Percentiles rank a stretch among this genome's conserved stretches.
phyloP scores from a whole-genome alignment of 1,140 invertebrate species.

The Mercenaria mercenaria region DNA sequence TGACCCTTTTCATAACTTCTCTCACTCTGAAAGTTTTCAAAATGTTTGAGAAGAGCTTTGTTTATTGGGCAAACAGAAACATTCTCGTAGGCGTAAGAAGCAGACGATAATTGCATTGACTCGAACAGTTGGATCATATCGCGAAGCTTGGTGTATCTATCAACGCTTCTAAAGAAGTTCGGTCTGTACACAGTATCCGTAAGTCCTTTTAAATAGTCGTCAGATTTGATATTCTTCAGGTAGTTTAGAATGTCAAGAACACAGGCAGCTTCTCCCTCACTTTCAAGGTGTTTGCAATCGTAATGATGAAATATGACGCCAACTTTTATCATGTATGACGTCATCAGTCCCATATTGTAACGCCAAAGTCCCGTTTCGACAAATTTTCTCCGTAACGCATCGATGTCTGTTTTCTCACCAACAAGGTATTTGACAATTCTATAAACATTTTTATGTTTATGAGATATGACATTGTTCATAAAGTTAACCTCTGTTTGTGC shows the following conservation, averaged over 20 bases:
- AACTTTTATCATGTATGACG: neutral
- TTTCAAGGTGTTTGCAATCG: neutral
- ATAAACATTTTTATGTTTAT: neutral
- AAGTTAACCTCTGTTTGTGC: neutral
- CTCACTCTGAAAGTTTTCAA: too few species aligned
- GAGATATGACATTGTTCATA: neutral
- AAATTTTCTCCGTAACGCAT: neutral
- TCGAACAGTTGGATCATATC: neutral
- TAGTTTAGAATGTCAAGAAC: neutral
- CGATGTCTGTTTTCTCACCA: neutral
- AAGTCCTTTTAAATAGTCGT: neutral
- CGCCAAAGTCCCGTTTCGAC: neutral
- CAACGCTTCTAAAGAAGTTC: neutral
- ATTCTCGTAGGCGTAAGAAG: neutral
- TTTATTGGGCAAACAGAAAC: neutral
- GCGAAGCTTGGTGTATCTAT: neutral
- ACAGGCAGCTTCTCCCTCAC: neutral
- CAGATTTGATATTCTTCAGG: neutral
- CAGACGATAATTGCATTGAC: neutral
- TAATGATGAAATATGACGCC: neutral
- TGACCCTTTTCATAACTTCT: too few species aligned
- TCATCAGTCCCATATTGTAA: neutral
- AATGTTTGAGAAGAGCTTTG: neutral
- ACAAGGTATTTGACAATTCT: neutral
- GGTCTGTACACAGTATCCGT: neutral